phyloP scores from a whole-genome alignment of 37 sponge, comb jelly and placozoan genomes.

The Petrosia ficiformis region DNA sequence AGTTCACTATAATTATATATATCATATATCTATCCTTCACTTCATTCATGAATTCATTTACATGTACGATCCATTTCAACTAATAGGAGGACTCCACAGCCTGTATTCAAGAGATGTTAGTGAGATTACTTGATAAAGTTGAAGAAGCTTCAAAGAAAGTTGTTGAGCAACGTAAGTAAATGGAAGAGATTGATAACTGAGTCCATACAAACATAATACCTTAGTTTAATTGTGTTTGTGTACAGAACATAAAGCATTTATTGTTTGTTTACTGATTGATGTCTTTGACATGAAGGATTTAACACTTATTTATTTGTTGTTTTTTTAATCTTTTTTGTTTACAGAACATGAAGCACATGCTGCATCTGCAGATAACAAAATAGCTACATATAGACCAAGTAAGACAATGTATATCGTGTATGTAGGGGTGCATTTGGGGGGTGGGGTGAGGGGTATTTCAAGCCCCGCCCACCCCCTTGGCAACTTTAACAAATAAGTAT shows the following conservation, averaged over 20 bases:
- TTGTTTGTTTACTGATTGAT: too few relatives aligned
- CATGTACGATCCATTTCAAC: not conserved
- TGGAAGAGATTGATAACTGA: too few relatives aligned
- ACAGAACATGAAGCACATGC: constrained; percentile 61
- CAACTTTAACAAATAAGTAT: too few relatives aligned
- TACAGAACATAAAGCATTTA: too few relatives aligned
- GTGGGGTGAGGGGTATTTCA: too few relatives aligned
- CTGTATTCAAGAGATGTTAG: constrained; percentile 34
- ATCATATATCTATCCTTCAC: too few relatives aligned
- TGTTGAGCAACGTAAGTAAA: constrained; percentile 57
- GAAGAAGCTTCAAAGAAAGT: constrained; percentile 43
- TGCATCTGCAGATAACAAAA: not conserved
- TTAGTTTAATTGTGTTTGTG: too few relatives aligned
- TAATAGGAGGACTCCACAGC: constrained; percentile 20
- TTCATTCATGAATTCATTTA: too few relatives aligned
- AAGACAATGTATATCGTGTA: too few relatives aligned
- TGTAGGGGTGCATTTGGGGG: too few relatives aligned
- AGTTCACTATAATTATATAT: not conserved
- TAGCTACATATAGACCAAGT: constrained; percentile 52
- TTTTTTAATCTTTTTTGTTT: constrained; percentile 1
- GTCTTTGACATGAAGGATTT: not conserved
- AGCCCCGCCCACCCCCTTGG: too few relatives aligned
- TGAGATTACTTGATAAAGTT: constrained; percentile 42
- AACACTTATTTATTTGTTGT: not conserved
- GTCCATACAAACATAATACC: too few relatives aligned